Evolutionary conservation across 1,140 invertebrate genomes (phyloP), one percentile per base, ranked within the genome.

Genomic region (Eupristina koningsbergeri): DNA sequence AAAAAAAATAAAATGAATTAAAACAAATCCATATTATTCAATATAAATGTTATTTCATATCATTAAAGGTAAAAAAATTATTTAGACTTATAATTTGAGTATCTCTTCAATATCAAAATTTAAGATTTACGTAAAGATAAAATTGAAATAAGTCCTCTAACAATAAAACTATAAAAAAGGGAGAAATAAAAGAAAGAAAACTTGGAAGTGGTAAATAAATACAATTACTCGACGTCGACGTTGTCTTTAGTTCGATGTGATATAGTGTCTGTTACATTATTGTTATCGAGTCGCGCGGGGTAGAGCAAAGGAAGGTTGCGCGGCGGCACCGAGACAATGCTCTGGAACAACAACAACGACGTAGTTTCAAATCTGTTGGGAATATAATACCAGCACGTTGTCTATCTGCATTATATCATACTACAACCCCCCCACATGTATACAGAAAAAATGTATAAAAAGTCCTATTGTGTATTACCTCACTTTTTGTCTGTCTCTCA

Each of bases 331-430:
- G 64, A 80, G 34, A n/a, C 63, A 80, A 69, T 71, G 19, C 53
- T 26, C 9, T 63, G 17, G 29, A 3, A 80, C 39, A 80, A 81
- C 71, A 50, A n/a, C 69, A n/a, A n/a, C n/a, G 36, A 63, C 71
- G 80, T 31, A 58, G 71, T 61, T 53, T 76, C 73, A 73, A 82
- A 82, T 82, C 81, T 76, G 73, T 41, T 50, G 81, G 41, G 81
- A 82, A 76, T 82, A 82, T 69, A 76, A 76, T 82, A 47, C 53
- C 15, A 58, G n/a, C 45, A 58, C 58, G 80, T 61, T 53, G 50
- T 36, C 69, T 58, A 78, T 29, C 53, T 69, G 78, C 64, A 69
- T 80, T 80, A 45, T 73, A 50, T 9, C 36, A 7, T 31, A 3
- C 0, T 26, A 22, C 74, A 47, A n/a, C n/a, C n/a, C 74, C 74